Base-by-base conservation (phyloP, 2,888 invertebrate species). In the Xestobium rufovillosum region DNA sequence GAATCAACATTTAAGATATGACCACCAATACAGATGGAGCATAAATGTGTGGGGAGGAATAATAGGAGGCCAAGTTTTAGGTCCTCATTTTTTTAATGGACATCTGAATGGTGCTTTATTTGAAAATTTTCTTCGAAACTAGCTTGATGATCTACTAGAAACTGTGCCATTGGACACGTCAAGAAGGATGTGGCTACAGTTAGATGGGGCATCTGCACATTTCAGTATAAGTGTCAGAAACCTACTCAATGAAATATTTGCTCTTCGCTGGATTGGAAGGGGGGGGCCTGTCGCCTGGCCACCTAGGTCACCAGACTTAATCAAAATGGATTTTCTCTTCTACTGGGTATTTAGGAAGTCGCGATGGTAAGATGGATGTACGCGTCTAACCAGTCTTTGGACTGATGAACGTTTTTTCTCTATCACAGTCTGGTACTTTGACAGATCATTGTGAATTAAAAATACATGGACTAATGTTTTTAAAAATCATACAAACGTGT, bases 1-100 rank as follows among this genome's bases (percentile, higher is more conserved):
- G 6, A 23, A 23, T 23, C 23, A 6, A 23, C 23, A 23, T 23
- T 23, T 23, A 23, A 23, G 23, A 8, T 6, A 8, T 23, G 23
- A 23, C 23, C 23, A 23, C 23, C 23, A 23, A 8, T 23, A 23
- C n/a, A 23, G 23, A n/a, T 23, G 23, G 23, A 23, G 23, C n/a
- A n/a, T 23, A 23, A 23, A 23, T n/a, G 23, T 23, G 6, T 23
- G 23, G 23, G n/a, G 23, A 23, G 23, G 23, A 23, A 23, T 23
- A 23, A 23, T 23, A 8, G 23, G 23, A 23, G 23, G n/a, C 23
- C 23, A 23, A 6, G 6, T 23, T 6, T 8, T 23, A 23, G 23
- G 6, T 6, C 23, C 23, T n/a, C 23, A 23, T 23, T 23, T 23
- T 23, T 23, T 23, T 23, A n/a, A 23, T 23, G 23, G 23, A 23